Percentiles rank a stretch among this genome's conserved stretches.
Conservation (phyloP, 2,888 invertebrate genomes). For the Xestia ashworthii region DNA sequence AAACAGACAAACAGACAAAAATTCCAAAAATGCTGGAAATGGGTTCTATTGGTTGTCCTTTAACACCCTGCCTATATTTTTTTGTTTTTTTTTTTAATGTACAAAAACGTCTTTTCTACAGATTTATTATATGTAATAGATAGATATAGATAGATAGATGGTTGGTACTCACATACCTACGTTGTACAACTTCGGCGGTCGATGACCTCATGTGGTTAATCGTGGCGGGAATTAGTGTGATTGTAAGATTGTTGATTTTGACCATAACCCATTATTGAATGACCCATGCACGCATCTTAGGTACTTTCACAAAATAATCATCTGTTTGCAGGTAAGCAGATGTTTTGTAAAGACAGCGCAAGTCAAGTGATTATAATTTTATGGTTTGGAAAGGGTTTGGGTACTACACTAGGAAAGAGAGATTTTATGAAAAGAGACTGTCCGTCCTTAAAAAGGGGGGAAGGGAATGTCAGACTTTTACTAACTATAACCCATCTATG, state of each 20-base stretch:
- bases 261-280: neutral
- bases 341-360: constrained; percentile 13
- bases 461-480: too few relatives aligned
- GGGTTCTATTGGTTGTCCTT: too few relatives aligned
- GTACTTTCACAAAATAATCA: constrained; percentile 36
- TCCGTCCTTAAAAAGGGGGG: too few relatives aligned
- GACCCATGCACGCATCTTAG: neutral
- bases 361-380: neutral
- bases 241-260: constrained; percentile 16
- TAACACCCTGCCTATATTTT: too few relatives aligned
- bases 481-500: too few relatives aligned
- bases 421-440: neutral
- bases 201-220: neutral
- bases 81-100: too few relatives aligned
- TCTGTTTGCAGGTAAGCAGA: neutral
- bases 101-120: too few relatives aligned
- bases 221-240: constrained; percentile 11
- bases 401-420: neutral
- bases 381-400: too few relatives aligned
- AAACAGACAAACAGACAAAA: too few relatives aligned
- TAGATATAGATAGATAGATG: too few relatives aligned
- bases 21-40: too few relatives aligned
- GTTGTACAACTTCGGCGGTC: neutral
- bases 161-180: neutral
- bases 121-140: too few relatives aligned